Evolutionary conservation across 23 tunicate species (phyloP).

Genomic region (Corella eumyota): DNA sequence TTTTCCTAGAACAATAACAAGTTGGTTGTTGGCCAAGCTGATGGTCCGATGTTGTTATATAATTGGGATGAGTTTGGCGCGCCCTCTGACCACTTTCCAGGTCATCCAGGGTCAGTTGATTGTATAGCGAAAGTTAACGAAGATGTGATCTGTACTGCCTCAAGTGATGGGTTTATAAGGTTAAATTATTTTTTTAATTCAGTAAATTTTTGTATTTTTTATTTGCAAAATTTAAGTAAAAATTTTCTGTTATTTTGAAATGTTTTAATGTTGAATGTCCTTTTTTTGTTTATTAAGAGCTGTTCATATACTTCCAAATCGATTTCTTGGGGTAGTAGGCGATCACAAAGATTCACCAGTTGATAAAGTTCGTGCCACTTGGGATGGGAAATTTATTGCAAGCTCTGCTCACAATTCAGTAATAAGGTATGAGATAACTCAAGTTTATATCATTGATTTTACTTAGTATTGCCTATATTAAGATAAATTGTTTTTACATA

Average conservation of each 20-base stretch:
- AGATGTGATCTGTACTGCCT: constrained; percentile 66
- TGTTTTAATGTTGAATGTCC: no score
- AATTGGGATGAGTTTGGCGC: constrained; percentile 94
- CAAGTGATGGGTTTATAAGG: constrained; percentile 67
- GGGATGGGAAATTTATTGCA: constrained; percentile 57
- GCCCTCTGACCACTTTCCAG: constrained; percentile 75
- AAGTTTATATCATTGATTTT: background rate
- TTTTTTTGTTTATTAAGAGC: no score
- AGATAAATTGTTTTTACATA: background rate
- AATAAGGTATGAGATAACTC: constrained; percentile 29
- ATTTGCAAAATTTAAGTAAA: no score
- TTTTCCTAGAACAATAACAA: constrained; percentile 54
- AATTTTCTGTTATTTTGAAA: no score
- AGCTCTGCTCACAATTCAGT: constrained; percentile 50
- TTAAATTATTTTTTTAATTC: constrained; percentile 3
- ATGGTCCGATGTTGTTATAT: constrained; percentile 47
- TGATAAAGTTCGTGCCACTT: constrained; percentile 31
- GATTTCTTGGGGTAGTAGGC: constrained; percentile 77
- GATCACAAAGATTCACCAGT: constrained; percentile 68
- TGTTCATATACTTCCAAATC: constrained; percentile 69
- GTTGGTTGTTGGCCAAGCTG: constrained; percentile 49
- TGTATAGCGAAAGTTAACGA: constrained; percentile 46
- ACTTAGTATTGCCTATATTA: background rate
- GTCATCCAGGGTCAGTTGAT: constrained; percentile 55
- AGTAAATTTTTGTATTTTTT: no score